phyloP scores from a whole-genome alignment of 2,888 invertebrate genomes.

The Coelogynopora nodosa region DNA sequence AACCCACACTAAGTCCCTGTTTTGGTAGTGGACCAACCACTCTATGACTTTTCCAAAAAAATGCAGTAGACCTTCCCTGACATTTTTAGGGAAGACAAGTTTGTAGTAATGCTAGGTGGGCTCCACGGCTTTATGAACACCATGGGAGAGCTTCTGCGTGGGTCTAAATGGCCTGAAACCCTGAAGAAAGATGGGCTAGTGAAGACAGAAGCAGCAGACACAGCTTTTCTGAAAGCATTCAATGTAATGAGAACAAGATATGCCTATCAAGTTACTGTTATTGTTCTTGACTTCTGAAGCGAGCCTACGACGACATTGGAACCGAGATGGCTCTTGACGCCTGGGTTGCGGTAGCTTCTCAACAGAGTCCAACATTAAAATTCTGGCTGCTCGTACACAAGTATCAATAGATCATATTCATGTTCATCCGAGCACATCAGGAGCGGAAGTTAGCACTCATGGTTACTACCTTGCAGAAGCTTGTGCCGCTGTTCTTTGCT shows the following conservation, averaged over 20 bases:
- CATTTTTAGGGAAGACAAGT: constrained; percentile 35
- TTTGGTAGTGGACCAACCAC: constrained; percentile 44
- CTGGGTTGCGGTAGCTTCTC: background rate
- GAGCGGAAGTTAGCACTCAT: constrained; percentile 33
- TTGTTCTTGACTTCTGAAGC: constrained; percentile 41
- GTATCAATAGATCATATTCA: background rate
- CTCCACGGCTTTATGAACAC: constrained; percentile 25
- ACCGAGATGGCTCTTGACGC: background rate
- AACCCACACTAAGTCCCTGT: constrained; percentile 44
- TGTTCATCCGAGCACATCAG: constrained; percentile 39
- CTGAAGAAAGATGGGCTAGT: constrained; percentile 45
- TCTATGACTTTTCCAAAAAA: constrained; percentile 45
- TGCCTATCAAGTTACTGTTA: constrained; percentile 44
- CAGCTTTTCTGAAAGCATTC: constrained; percentile 46
- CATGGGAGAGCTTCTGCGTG: constrained; percentile 45
- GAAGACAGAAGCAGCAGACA: constrained; percentile 47
- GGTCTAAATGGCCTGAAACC: constrained; percentile 47
- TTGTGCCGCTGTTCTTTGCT: constrained; percentile 41
- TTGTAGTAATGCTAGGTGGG: constrained; percentile 40
- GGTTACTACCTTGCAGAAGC: constrained; percentile 31
- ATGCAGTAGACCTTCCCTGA: constrained; percentile 41
- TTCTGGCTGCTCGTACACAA: constrained; percentile 41
- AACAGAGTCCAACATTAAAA: constrained; percentile 43
- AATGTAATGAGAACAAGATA: constrained; percentile 47
- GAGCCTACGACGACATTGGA: background rate